Percentiles rank a stretch among this genome's conserved stretches.
Evolutionary conservation across 2,113 vertebrate species (phyloP).

Genomic region (Podarcis raffonei): DNA sequence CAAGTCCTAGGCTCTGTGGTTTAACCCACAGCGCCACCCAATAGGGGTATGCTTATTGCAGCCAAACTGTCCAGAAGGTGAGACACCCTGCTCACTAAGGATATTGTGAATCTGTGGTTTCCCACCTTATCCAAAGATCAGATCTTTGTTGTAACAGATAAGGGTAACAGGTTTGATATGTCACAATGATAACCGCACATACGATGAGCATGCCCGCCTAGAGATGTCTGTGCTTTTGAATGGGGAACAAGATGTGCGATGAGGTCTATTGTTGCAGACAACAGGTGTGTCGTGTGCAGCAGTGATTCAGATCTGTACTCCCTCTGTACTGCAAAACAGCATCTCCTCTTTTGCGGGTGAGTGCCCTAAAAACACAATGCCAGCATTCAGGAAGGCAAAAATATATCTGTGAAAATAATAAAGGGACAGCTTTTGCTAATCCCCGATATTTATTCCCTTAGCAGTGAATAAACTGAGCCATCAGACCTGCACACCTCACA

Average conservation of each 20-base stretch:
- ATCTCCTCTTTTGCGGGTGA: not conserved
- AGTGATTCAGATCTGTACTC: not conserved
- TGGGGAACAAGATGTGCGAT: not conserved
- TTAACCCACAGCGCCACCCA: too few species aligned
- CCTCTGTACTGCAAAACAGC: not conserved
- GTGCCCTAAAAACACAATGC: not conserved
- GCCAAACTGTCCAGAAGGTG: not conserved
- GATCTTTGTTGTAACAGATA: not conserved
- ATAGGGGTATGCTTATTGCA: not conserved
- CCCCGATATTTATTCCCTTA: not conserved
- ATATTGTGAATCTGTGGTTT: not conserved
- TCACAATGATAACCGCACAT: not conserved
- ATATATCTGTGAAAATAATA: not conserved
- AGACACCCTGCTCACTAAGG: not conserved
- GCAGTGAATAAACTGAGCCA: not conserved
- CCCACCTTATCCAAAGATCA: not conserved
- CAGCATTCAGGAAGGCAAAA: not conserved
- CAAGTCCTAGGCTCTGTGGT: too few species aligned
- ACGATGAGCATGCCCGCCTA: not conserved
- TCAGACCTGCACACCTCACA: conserved; percentile 18
- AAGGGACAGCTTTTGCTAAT: not conserved
- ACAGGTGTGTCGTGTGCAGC: not conserved
- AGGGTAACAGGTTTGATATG: not conserved
- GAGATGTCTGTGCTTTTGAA: not conserved
- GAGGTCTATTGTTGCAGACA: not conserved